Percentiles rank a stretch among this genome's conserved stretches.
phyloP scores from a whole-genome alignment of 1,140 invertebrate species.

The Chelonus insularis region DNA sequence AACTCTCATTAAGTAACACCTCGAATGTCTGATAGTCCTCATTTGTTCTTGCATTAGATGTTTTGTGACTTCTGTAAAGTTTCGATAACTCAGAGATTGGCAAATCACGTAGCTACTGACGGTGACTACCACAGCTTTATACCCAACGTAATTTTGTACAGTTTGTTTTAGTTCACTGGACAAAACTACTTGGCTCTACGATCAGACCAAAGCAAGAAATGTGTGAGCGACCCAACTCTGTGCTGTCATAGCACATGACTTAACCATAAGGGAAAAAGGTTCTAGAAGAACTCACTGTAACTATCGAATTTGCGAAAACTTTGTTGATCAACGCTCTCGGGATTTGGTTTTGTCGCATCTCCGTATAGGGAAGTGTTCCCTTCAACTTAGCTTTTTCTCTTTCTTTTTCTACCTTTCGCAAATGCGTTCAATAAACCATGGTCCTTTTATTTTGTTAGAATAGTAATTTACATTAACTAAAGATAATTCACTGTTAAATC shows the following conservation, averaged over 20 bases:
- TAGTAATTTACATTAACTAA: too few species aligned
- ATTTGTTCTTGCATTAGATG: neutral
- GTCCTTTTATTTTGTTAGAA: too few species aligned
- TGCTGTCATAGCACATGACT: neutral
- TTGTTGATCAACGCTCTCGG: constrained; percentile 17
- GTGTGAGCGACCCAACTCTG: neutral
- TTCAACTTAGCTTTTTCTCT: neutral
- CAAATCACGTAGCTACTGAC: constrained; percentile 23
- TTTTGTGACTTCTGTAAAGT: neutral
- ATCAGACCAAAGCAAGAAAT: neutral
- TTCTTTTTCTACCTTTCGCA: too few species aligned
- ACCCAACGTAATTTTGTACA: constrained; percentile 3
- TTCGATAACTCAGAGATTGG: neutral
- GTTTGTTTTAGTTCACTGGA: constrained; percentile 3
- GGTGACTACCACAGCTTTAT: neutral
- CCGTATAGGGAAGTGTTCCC: neutral
- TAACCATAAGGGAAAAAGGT: constrained; percentile 22
- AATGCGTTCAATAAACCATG: too few species aligned
- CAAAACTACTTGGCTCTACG: neutral
- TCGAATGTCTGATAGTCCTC: too few species aligned
- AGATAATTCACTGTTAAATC: too few species aligned
- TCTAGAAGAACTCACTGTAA: constrained; percentile 20
- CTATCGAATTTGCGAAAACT: constrained; percentile 26
- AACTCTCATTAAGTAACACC: too few species aligned
- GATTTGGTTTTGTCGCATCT: constrained; percentile 23